Percentiles rank a stretch among this genome's conserved stretches.
Evolutionary conservation across 1,140 invertebrate genomes (phyloP).

Genomic region (Aphaenogaster ashmeadi): DNA sequence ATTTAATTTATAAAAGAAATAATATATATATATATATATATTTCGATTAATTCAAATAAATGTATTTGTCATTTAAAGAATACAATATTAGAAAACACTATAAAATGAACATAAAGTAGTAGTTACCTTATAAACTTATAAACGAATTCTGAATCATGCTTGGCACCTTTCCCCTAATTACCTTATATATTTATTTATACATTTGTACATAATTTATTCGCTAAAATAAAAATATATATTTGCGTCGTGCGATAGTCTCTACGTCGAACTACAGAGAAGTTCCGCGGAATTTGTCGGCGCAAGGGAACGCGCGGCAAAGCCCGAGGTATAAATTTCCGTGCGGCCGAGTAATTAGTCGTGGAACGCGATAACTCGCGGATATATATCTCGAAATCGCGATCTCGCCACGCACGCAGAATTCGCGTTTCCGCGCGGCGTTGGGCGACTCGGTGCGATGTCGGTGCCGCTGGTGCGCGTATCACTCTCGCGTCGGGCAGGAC

Average conservation of each 20-base stretch:
- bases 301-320: neutral
- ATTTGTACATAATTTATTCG: neutral
- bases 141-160: too few species aligned
- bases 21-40: too few species aligned
- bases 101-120: too few species aligned
- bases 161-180: too few species aligned
- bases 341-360: constrained; percentile 43
- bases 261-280: neutral
- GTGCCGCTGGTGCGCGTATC: constrained; percentile 26
- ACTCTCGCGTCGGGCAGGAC: constrained; percentile 27
- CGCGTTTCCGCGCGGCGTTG: constrained; percentile 9
- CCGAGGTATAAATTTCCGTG: constrained; percentile 68
- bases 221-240: neutral
- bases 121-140: too few species aligned
- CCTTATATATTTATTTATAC: neutral
- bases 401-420: constrained; percentile 59
- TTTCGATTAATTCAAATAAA: too few species aligned
- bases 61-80: too few species aligned
- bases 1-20: too few species aligned
- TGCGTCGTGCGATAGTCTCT: neutral
- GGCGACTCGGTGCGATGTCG: neutral
- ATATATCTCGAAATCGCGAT: constrained; percentile 47
- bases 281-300: neutral
- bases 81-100: too few species aligned
- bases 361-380: constrained; percentile 19